Evolutionary conservation across 2,113 vertebrate genomes (phyloP).

Genomic region (Nettapus auritus): DNA sequence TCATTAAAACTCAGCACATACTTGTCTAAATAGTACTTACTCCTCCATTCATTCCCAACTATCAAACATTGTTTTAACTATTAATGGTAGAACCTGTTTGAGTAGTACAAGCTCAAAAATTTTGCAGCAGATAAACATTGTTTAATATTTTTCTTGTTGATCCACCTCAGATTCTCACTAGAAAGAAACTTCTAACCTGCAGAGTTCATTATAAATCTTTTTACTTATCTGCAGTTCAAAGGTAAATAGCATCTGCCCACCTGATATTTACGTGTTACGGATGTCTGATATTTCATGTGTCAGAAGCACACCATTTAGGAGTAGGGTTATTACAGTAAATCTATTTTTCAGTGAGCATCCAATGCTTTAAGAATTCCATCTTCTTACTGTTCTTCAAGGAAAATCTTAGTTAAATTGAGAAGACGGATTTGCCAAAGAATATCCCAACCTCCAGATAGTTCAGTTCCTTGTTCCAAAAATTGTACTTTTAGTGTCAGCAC

Average conservation of each 20-base stretch:
- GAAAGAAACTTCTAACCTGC: not conserved
- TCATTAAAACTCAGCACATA: not conserved
- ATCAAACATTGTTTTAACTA: not conserved
- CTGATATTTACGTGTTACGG: not conserved
- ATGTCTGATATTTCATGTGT: not conserved
- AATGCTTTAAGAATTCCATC: not conserved
- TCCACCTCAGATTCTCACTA: not conserved
- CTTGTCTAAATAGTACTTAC: not conserved
- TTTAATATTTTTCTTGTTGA: not conserved
- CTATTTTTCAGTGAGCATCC: not conserved
- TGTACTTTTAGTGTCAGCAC: fast-evolving
- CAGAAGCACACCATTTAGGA: not conserved
- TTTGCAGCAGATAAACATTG: not conserved
- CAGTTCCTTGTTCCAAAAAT: not conserved
- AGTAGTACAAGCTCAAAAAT: not conserved
- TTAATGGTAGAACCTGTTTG: not conserved
- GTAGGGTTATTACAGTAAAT: not conserved
- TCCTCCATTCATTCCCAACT: not conserved
- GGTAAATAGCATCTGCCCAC: not conserved
- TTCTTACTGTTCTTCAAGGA: not conserved
- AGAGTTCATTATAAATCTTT: not conserved
- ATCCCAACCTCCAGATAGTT: not conserved
- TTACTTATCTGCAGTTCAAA: not conserved
- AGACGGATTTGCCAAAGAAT: not conserved
- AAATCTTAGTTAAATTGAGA: not conserved